Conservation (phyloP, 2,888 invertebrate genomes). For the Phortica magna region DNA sequence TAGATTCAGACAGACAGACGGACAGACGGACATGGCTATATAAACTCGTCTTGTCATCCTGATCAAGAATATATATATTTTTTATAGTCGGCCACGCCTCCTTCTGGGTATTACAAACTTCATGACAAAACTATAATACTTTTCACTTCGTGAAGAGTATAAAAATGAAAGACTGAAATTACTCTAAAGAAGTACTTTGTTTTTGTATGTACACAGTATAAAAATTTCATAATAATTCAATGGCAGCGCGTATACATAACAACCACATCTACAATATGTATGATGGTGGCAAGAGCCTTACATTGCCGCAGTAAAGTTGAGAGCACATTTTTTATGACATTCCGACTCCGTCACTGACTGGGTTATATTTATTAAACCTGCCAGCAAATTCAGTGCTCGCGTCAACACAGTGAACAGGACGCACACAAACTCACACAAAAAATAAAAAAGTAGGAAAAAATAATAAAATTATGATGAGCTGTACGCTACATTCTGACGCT, state of each 20-base stretch:
- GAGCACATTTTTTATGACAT: background rate
- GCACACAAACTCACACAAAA: background rate
- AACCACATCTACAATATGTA: background rate
- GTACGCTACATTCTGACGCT: background rate
- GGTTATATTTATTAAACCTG: constrained; percentile 12
- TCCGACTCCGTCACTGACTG: constrained; percentile 8
- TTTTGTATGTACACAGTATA: background rate
- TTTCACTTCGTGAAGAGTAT: too few relatives aligned
- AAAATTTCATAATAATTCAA: constrained; percentile 10
- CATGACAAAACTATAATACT: too few relatives aligned
- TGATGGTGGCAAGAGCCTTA: background rate
- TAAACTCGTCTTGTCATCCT: too few relatives aligned
- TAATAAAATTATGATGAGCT: constrained; percentile 1
- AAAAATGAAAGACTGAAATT: background rate
- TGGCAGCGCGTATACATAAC: background rate
- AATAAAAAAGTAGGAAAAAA: background rate
- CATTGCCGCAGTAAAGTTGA: background rate
- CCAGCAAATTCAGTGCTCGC: background rate
- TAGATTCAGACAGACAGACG: too few relatives aligned
- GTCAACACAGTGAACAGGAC: background rate
- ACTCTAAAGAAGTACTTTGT: background rate
- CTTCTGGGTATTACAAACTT: too few relatives aligned
- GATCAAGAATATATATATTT: too few relatives aligned
- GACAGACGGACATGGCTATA: too few relatives aligned
- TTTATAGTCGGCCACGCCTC: too few relatives aligned